Evolutionary conservation across 30 jellyfish, hydroid and myxozoan species (phyloP), one percentile per base, ranked within the genome.

Genomic region (Hydractinia symbiolongicarpus): DNA sequence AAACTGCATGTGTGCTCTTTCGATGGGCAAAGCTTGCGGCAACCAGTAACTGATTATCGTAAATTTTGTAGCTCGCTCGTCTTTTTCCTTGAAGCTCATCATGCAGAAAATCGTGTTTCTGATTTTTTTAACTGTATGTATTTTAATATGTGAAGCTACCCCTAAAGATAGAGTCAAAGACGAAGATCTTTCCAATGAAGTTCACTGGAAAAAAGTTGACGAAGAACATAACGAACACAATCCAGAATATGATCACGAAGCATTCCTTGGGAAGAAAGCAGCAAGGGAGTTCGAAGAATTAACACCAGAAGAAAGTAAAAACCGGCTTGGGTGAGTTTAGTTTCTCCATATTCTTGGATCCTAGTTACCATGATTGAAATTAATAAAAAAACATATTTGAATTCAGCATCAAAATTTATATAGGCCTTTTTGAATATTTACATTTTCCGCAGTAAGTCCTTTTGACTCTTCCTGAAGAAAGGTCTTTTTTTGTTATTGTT

Each of bases 231-330:
- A 49, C 8, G 96, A 83, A 9, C 97, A 90, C 80, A 90, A 90
- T 84, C 82, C 84, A 21, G 97, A 90, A 55, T 90, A 90, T 55
- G 97, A 90, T 85, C 97, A 90, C 84, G 97, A 90, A 71, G 97
- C 97, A 5, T 90, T 90, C 72, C 88, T 90, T n/a, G 97, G 97
- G 16, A 81, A 85, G 82, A 95, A 90, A 56, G 97, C 87, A 62
- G 96, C 96, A 9, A 73, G 93, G 49, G 79, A 86, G 82, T 90
- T 66, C 52, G 97, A 90, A 54, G 95, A 90, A 66, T 82, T 90
- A 52, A 72, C 97, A 14, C 97, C 97, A 20, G 97, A 90, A 70
- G 88, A 90, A 69, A 90, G 97, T 69, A 90, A 90, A 90, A 93
- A 90, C 64, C 71, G 97, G 54, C 94, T 90, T 7, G 94, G 95